These are phyloP conservation scores for Phyllopteryx taeniolatus DNA, from an alignment of 2,113 vertebrate species.

Conservation along the genomic window DNA sequence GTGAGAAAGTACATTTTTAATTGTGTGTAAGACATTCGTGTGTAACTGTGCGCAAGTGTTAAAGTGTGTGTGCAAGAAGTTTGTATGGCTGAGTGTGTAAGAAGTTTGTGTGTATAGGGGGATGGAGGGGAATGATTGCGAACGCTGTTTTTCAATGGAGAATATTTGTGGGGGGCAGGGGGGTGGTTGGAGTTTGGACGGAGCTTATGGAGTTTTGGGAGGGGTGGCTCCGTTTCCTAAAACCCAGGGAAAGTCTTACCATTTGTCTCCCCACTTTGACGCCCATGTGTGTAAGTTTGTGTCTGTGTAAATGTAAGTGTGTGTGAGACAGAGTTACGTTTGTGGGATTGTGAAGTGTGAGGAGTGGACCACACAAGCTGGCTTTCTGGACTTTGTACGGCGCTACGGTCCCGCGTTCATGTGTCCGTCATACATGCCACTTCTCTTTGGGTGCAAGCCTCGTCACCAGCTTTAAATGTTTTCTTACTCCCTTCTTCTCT, in stretches of 20 bases:
- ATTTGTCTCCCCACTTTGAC: too few relatives aligned
- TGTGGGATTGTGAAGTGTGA: conserved; percentile 65
- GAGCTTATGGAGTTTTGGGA: too few relatives aligned
- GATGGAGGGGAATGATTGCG: too few relatives aligned
- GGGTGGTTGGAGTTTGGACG: too few relatives aligned
- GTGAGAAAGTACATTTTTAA: background rate
- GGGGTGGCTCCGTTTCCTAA: too few relatives aligned
- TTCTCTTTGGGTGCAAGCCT: conserved; percentile 38
- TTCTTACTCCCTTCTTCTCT: conserved; percentile 45
- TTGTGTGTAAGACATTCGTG: background rate
- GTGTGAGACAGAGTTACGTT: too few relatives aligned
- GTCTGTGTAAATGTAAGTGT: too few relatives aligned
- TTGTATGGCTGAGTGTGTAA: too few relatives aligned
- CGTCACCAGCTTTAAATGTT: conserved; percentile 62
- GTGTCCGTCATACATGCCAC: conserved; percentile 64
- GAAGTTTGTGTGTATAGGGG: background rate
- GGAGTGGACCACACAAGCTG: conserved; percentile 59
- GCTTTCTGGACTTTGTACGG: conserved; percentile 48
- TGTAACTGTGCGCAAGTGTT: background rate
- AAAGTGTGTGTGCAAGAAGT: background rate
- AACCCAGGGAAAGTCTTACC: too few relatives aligned
- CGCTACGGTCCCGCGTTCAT: conserved; percentile 63
- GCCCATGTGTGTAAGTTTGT: too few relatives aligned
- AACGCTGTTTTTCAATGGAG: too few relatives aligned
- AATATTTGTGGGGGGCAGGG: too few relatives aligned